A percentile compares a stretch with the other conserved stretches of the same genome.
Conservation (phyloP, 1,140 invertebrate species). For the Doryteuthis pealeii region DNA sequence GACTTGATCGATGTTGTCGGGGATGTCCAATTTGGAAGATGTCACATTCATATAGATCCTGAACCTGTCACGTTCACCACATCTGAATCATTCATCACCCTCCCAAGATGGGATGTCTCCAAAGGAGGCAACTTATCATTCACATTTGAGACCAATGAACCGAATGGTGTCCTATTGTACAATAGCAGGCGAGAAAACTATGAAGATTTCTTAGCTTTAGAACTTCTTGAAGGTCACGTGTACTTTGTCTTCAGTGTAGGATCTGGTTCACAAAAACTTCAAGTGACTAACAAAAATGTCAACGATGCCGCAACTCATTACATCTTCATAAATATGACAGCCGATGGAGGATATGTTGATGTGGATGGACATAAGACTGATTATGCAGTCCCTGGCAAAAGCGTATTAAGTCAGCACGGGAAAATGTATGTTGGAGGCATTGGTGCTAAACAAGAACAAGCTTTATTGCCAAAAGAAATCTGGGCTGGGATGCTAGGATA, state of each 20-base stretch:
- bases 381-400: slow-evolving; percentile 73
- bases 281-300: slow-evolving; percentile 63
- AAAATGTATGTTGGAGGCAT: slow-evolving; percentile 80
- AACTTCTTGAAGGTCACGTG: slow-evolving; percentile 89
- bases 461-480: slow-evolving; percentile 78
- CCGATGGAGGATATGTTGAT: slow-evolving; percentile 80
- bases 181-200: slow-evolving; percentile 67
- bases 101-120: slow-evolving; percentile 84
- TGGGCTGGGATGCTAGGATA: slow-evolving; percentile 88
- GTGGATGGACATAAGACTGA: slow-evolving; percentile 88
- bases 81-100: slow-evolving; percentile 79
- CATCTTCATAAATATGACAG: slow-evolving; percentile 76
- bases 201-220: slow-evolving; percentile 90
- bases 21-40: slow-evolving; percentile 80
- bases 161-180: slow-evolving; percentile 90
- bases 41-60: slow-evolving; percentile 78
- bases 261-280: slow-evolving; percentile 72
- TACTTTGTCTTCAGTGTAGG: slow-evolving; percentile 90
- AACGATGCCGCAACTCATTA: slow-evolving; percentile 93
- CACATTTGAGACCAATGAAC: slow-evolving; percentile 84
- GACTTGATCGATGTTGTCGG: slow-evolving; percentile 86
- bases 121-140: slow-evolving; percentile 84
- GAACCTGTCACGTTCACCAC: slow-evolving; percentile 91
- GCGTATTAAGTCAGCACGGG: slow-evolving; percentile 82
- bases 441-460: slow-evolving; percentile 44